These are phyloP conservation scores for Heterodera carotae DNA, from an alignment of 1,140 invertebrate genomes.

Conservation along the genomic window DNA sequence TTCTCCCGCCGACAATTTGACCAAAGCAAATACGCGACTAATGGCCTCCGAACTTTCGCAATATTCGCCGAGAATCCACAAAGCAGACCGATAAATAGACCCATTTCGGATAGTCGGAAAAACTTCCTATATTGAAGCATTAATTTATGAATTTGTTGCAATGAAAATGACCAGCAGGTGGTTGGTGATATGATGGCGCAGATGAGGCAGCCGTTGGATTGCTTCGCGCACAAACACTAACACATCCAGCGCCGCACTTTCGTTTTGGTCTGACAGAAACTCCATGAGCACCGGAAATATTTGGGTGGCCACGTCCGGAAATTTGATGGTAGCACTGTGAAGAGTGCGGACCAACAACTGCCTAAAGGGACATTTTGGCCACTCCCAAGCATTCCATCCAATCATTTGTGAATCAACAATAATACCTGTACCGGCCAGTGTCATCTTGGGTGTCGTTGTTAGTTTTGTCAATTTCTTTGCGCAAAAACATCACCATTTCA, in stretches of 20 bases:
- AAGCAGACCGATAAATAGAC: conserved; percentile 82
- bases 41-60: conserved; percentile 75
- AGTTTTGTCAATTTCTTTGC: conserved; percentile 81
- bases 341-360: conserved; percentile 91
- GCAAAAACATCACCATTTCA: conserved; percentile 71
- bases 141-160: no score
- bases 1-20: conserved; percentile 67
- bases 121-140: conserved; percentile 71
- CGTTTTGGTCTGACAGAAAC: conserved; percentile 90
- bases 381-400: not conserved
- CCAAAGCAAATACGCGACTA: conserved; percentile 50
- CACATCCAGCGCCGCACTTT: conserved; percentile 89
- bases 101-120: conserved; percentile 76
- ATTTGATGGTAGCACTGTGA: conserved; percentile 92
- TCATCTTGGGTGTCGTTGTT: conserved; percentile 83
- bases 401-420: no score
- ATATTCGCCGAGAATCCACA: conserved; percentile 99
- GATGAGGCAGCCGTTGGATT: conserved; percentile 83
- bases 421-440: conserved; percentile 79
- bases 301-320: conserved; percentile 89
- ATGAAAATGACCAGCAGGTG: conserved; percentile 66
- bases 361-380: conserved; percentile 61
- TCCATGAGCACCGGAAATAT: conserved; percentile 93
- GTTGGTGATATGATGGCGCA: conserved; percentile 77
- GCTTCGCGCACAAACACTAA: conserved; percentile 91